Base-by-base conservation (phyloP, 2,113 vertebrate species). In the Apaloderma vittatum region DNA sequence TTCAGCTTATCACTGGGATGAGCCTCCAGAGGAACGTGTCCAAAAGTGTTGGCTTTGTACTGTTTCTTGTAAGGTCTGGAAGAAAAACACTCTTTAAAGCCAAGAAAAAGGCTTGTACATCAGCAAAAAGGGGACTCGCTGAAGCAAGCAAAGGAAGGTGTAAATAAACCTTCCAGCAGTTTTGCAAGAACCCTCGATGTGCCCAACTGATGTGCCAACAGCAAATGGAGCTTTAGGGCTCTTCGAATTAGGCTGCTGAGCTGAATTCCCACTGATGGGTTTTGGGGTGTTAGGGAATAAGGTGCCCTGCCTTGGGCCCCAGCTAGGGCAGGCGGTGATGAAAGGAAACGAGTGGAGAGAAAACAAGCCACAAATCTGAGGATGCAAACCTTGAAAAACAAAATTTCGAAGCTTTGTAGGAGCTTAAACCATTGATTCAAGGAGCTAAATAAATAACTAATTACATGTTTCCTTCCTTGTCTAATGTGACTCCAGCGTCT, bases 101-200 rank as follows among this genome's bases (percentile, higher is more conserved):
- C 32, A 87, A 85, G 57, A 37, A 58, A 87, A 92, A 78, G 29
- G 18, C n/a, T 78, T 34, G 36, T 23, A 21, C 0, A 2, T 45
- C 34, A 66, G 49, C 0, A 0, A 76, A n/a, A 80, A n/a, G 0
- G 2, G 20, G 34, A 71, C 66, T 59, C 0, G 0, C 30, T 58
- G 70, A 3, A 49, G 70, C 52, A 88, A 68, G 32, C 4, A 3
- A 90, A 75, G 36, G 74, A 61, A 84, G 12, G 36, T 11, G 46
- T 6, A 23, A 75, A 70, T 40, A 88, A 77, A 12, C 46, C 21
- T n/a, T 79, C 43, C 4, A 7, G 48, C 17, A 63, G 48, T 82
- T 89, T 61, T 77, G n/a, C 19, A 80, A 62, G 65, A 86, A 61
- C 12, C 9, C 11, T 54, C 1, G 3, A 55, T 76, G 59, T 2